Conservation (phyloP, 2,888 invertebrate genomes). For the Mythimna ferrago region DNA sequence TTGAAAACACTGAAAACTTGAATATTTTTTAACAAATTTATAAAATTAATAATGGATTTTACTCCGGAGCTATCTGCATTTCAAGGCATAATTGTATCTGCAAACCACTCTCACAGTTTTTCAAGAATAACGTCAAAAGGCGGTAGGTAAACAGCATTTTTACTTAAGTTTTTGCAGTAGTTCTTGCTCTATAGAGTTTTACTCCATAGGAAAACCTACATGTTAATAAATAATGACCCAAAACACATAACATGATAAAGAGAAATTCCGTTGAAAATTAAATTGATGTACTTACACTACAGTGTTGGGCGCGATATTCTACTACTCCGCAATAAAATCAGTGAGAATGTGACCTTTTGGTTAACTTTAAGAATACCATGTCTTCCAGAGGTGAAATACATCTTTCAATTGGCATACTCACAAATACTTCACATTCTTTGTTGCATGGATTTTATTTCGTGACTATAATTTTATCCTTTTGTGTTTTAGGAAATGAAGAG, state of each 20-base stretch:
- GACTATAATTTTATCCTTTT: not conserved
- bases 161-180: not conserved
- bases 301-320: too few relatives aligned
- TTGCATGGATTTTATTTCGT: not conserved
- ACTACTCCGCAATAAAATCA: not conserved
- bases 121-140: slow-evolving; percentile 79
- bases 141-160: slow-evolving; percentile 81
- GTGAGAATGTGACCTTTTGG: not conserved
- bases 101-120: slow-evolving; percentile 79
- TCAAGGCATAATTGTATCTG: slow-evolving; percentile 83
- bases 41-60: slow-evolving; percentile 75
- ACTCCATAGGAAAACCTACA: not conserved
- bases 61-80: slow-evolving; percentile 80
- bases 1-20: slow-evolving; percentile 30
- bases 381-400: not conserved
- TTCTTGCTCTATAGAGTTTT: not conserved
- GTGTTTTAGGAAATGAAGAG: slow-evolving; percentile 84
- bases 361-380: not conserved
- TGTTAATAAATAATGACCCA: not conserved
- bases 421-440: not conserved
- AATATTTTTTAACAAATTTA: slow-evolving; percentile 16
- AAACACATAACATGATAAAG: not conserved
- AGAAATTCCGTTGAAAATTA: not conserved
- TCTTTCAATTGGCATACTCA: not conserved
- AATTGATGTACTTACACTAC: not conserved